These are phyloP conservation scores for Valencia hispanica DNA, from an alignment of 2,797 vertebrate genomes.

Conservation along the genomic window DNA sequence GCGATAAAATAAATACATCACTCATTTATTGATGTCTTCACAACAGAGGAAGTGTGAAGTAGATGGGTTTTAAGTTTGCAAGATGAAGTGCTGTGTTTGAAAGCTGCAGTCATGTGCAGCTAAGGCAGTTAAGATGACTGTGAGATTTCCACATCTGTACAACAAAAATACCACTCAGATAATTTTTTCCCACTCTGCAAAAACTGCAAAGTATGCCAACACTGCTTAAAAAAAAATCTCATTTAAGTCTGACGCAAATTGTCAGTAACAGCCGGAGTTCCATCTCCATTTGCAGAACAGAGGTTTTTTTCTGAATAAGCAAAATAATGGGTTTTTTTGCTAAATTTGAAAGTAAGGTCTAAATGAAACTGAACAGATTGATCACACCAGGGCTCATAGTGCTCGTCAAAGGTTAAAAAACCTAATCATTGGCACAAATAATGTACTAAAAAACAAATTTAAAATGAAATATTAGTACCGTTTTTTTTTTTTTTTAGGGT, in stretches of 20 bases:
- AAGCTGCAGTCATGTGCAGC: neutral
- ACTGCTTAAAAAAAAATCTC: neutral
- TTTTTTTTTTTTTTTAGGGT: rapidly evolving
- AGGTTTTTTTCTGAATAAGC: neutral
- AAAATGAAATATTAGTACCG: neutral
- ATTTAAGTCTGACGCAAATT: slow-evolving; percentile 1
- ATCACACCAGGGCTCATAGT: neutral
- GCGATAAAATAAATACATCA: neutral
- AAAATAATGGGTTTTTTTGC: neutral
- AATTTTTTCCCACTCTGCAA: neutral
- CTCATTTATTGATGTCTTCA: neutral
- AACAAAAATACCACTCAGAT: neutral
- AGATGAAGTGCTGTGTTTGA: neutral
- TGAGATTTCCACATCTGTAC: neutral
- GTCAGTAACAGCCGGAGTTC: neutral
- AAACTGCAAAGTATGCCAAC: neutral
- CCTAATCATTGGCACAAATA: neutral
- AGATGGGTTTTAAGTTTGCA: neutral
- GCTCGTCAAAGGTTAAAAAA: neutral
- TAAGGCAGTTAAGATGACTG: neutral
- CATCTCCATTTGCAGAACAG: neutral
- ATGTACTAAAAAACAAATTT: neutral
- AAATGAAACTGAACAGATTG: neutral
- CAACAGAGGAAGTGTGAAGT: neutral
- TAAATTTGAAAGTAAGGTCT: slow-evolving; percentile 1